Conservation (phyloP, 2,113 vertebrate genomes). For the Uropsilus gracilis region DNA sequence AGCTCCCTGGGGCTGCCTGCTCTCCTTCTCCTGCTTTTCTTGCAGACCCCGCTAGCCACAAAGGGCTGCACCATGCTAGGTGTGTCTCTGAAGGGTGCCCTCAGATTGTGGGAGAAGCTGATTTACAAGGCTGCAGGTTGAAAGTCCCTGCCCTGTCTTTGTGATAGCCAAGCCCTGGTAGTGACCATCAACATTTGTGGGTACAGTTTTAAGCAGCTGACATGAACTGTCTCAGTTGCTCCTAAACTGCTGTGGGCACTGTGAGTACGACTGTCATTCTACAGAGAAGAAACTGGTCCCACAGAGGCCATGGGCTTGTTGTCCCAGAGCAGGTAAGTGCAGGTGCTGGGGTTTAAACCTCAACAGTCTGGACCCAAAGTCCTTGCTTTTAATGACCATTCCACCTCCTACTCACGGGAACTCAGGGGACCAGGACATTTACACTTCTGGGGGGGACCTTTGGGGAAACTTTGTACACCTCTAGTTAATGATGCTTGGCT, state of each 20-base stretch:
- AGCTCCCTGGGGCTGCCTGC: background rate
- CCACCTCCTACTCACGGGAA: background rate
- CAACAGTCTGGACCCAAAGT: background rate
- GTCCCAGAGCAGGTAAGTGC: background rate
- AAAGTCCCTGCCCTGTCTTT: background rate
- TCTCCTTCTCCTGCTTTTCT: background rate
- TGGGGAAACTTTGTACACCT: background rate
- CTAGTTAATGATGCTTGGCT: background rate
- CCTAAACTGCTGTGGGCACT: background rate
- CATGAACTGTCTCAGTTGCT: background rate
- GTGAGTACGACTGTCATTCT: background rate
- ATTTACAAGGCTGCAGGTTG: background rate
- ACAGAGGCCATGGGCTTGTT: background rate
- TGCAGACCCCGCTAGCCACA: background rate
- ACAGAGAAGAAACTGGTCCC: background rate
- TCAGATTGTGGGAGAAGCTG: background rate
- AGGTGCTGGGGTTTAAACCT: background rate
- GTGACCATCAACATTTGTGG: background rate
- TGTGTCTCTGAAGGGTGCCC: background rate
- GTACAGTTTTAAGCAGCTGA: background rate
- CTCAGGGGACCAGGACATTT: background rate
- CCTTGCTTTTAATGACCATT: background rate
- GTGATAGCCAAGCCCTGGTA: background rate
- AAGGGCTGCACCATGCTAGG: too few relatives aligned
- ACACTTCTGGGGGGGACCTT: background rate